Evolutionary conservation across 2,888 invertebrate species (phyloP).

Genomic region (Drosophila longiperda): DNA sequence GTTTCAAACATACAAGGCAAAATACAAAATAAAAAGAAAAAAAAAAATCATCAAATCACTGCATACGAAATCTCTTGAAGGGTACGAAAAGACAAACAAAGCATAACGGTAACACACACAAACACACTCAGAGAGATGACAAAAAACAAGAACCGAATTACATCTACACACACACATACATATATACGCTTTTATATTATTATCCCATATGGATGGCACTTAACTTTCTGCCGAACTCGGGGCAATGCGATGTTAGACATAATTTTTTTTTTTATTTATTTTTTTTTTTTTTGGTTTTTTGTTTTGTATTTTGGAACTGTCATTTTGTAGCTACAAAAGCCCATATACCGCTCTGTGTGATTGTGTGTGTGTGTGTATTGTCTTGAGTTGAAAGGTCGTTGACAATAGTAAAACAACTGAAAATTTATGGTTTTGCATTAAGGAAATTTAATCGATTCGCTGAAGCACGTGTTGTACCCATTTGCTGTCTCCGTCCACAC

Average conservation of each 20-base stretch:
- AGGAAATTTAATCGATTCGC: slow-evolving; percentile 75
- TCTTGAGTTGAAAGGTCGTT: slow-evolving; percentile 61
- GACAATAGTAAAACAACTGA: slow-evolving; percentile 61
- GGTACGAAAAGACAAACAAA: slow-evolving; percentile 47
- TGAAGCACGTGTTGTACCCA: slow-evolving; percentile 53
- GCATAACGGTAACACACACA: slow-evolving; percentile 23
- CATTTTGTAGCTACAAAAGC: slow-evolving; percentile 15
- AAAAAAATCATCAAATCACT: slow-evolving; percentile 20
- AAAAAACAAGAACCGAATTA: slow-evolving; percentile 21
- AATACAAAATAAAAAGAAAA: neutral
- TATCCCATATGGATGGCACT: slow-evolving; percentile 56
- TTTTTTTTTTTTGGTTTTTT: neutral
- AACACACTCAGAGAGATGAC: neutral
- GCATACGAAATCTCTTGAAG: slow-evolving; percentile 45
- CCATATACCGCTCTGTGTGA: slow-evolving; percentile 10
- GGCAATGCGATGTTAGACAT: slow-evolving; percentile 63
- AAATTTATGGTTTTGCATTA: slow-evolving; percentile 75
- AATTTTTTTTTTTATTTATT: slow-evolving; percentile 45
- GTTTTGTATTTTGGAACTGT: slow-evolving; percentile 22
- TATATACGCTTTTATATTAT: slow-evolving; percentile 54
- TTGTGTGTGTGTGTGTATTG: slow-evolving; percentile 8
- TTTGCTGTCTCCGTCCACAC: slow-evolving; percentile 5
- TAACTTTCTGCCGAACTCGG: slow-evolving; percentile 62
- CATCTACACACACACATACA: slow-evolving; percentile 22
- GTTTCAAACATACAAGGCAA: slow-evolving; percentile 12